Evolutionary conservation across 1,140 invertebrate species (phyloP), one percentile per base, ranked within the genome.

Genomic region (Sminthurinus signatus): DNA sequence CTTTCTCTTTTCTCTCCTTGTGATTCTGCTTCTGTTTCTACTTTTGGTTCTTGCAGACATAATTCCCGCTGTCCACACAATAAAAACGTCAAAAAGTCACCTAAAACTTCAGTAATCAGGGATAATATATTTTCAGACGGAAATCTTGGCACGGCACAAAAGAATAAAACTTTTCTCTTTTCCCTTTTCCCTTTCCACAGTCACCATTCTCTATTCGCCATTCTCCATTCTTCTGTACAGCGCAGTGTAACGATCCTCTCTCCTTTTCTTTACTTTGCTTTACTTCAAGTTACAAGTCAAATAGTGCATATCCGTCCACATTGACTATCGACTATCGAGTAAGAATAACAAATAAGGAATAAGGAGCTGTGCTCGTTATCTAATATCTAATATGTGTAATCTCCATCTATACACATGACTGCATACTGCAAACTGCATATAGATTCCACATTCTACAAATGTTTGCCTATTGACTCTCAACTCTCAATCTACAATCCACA

Each of bases 51-150:
- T n/a, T n/a, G n/a, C n/a, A n/a, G 19, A 56, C 54, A 56, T 64
- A 68, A 68, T 68, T 68, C 66, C 62, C 66, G 62, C 55, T 68
- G 66, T 68, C 61, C 61, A 68, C 66, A 64, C 66, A 50, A 64
- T 68, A 68, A 68, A 68, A 68, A 64, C 57, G 62, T 64, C 66
- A 68, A 68, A 68, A 68, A 63, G 60, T 63, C 62, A 50, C 54
- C 43, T 29, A 50, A 58, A 60, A 65, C 31, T 60, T 60, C 42
- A 31, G 63, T 65, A 65, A 65, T 65, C 63, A 65, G 39, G 63
- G 48, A 64, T 57, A 64, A 64, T 64, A 64, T 64, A 55, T 64
- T 5, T 56, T 39, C 23, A 54, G 51, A 4, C 28, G 54, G 54
- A 42, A 56, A 56, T 56, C 54, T 52, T 52, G 50, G 50, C 50